phyloP scores from a whole-genome alignment of 2,113 vertebrate species.

The Gorilla gorilla region DNA sequence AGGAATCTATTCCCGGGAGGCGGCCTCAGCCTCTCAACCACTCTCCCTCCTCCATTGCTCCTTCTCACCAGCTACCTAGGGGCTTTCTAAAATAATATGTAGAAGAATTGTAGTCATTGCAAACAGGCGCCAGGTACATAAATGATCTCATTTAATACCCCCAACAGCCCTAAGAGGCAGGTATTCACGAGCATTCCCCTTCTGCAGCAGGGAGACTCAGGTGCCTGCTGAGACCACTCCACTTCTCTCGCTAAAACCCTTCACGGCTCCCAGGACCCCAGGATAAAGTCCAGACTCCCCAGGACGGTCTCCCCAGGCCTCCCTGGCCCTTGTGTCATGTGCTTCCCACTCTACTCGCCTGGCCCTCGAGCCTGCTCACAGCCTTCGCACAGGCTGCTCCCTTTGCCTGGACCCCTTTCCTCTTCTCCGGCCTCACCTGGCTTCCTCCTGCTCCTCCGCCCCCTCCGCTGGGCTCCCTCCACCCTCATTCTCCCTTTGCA shows the following conservation, averaged over 20 bases:
- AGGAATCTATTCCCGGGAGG: neutral
- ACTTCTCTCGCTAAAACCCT: neutral
- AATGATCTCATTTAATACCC: neutral
- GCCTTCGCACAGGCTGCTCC: neutral
- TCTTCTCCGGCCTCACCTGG: neutral
- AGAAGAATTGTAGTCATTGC: neutral
- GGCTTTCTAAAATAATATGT: neutral
- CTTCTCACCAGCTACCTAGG: neutral
- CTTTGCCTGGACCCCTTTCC: neutral
- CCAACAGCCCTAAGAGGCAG: neutral
- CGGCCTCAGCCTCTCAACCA: neutral
- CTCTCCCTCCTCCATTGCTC: neutral
- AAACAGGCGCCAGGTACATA: neutral
- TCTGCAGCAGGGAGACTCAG: neutral
- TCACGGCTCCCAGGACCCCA: neutral
- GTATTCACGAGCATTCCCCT: neutral
- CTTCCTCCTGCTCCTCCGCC: neutral
- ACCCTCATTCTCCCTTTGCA: neutral
- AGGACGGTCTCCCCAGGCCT: rapidly evolving
- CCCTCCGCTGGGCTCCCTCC: neutral
- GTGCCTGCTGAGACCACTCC: neutral
- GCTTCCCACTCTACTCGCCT: rapidly evolving
- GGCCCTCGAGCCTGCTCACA: rapidly evolving
- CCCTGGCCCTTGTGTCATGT: neutral
- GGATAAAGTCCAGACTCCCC: neutral